Base-by-base conservation (phyloP, 2,797 vertebrate genomes). In the Gallinago stenura region DNA sequence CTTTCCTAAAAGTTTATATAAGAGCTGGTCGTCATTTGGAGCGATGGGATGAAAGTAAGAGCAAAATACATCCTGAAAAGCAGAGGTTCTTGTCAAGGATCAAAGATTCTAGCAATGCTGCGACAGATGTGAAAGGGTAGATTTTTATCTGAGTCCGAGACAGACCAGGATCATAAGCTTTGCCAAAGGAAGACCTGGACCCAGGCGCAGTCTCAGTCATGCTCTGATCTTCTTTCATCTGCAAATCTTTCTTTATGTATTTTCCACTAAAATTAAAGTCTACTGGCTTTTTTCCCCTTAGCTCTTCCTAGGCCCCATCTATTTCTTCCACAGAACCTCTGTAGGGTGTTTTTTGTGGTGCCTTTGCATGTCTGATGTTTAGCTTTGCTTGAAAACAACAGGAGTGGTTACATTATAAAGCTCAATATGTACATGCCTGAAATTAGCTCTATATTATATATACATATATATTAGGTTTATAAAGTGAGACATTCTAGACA, bases 321-420 rank as follows among this genome's bases (percentile, higher is more conserved):
- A 17, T 73, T 82, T 39, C 64, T 64, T 83, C 56, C 45, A 46
- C 57, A 83, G 81, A 83, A 45, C 13, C 48, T 92, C 78, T 28
- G 24, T 30, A 35, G 66, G 31, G 33, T 76, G 51, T 5, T 65
- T 56, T 90, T 70, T 83, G 82, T 83, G 64, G 46, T 89, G 65
- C 31, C 80, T 73, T 85, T 71, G 20, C 35, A 26, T 31, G 73
- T 60, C 37, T 85, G 71, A 71, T 64, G n/a, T 81, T 68, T 43
- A 81, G 50, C 57, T 93, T 85, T 87, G 64, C 66, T 87, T 81
- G 87, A 77, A 81, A 91, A 54, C 79, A 93, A 78, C 82, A 83
- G 81, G 93, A 78, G 35, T 53, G 48, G 14, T 69, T 83, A 43
- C 8, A 9, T 73, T 72, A 7, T 43, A n/a, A 76, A 93, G 62